Conservation (phyloP, 2,797 vertebrate species). For the Sebastes trivittatus region DNA sequence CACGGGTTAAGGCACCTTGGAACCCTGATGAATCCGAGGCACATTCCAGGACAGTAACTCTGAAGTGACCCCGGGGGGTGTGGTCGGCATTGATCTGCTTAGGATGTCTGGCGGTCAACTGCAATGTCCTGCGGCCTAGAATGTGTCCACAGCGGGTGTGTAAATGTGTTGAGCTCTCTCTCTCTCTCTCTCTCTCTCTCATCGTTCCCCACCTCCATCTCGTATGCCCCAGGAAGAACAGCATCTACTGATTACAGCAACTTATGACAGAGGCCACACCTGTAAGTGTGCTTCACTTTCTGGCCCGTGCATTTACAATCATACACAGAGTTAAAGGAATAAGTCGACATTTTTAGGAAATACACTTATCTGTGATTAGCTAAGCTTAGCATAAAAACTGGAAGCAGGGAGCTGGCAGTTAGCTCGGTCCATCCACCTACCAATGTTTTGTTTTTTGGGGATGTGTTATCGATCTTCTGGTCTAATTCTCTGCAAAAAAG, state of each 20-base stretch:
- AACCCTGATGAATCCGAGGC: conserved; percentile 70
- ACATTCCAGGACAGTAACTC: conserved; percentile 9
- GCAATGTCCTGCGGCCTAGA: background rate
- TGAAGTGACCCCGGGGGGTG: background rate
- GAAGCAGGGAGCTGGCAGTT: background rate
- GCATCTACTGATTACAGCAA: conserved; percentile 58
- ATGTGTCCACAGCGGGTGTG: background rate
- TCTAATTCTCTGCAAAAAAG: background rate
- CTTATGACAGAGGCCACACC: background rate
- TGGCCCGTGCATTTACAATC: conserved; percentile 33
- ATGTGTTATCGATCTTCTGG: too few species aligned
- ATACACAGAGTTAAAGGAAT: conserved; percentile 22
- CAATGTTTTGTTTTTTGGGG: too few species aligned
- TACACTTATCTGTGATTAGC: background rate
- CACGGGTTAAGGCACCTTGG: conserved; percentile 78
- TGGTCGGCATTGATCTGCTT: background rate
- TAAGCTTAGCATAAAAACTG: background rate
- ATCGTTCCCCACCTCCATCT: conserved; percentile 20
- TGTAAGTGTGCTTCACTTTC: conserved; percentile 7
- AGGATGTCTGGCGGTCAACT: background rate
- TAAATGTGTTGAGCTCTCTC: conserved; percentile 24
- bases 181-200: conserved; percentile 44
- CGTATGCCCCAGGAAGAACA: conserved; percentile 44
- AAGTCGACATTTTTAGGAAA: conserved; percentile 6
- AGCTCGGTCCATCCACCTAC: background rate